Conservation (phyloP, 1,140 invertebrate species). For the Caenorhabditis briggsae region DNA sequence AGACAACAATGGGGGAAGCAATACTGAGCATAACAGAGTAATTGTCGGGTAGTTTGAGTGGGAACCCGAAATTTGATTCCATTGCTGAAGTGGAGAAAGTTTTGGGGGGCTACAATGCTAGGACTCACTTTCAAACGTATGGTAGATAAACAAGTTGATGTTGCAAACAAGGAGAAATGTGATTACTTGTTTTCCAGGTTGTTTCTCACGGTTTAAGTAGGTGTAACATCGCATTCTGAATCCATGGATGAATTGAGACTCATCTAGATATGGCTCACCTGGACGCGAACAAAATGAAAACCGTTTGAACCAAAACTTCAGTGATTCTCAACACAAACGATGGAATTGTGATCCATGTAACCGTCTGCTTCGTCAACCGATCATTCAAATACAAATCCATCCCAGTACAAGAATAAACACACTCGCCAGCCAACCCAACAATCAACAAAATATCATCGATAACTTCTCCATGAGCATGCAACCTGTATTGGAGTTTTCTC, state of each 20-base stretch:
- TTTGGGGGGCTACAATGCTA: neutral
- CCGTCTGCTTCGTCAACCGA: slow-evolving; percentile 6
- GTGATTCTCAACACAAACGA: neutral
- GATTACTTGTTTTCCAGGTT: slow-evolving; percentile 76
- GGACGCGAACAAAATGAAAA: slow-evolving; percentile 74
- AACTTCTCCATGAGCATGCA: slow-evolving; percentile 71
- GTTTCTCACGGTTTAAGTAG: neutral
- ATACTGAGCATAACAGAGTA: neutral
- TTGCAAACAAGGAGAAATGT: slow-evolving; percentile 77
- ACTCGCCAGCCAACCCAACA: slow-evolving; percentile 74
- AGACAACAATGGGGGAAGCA: slow-evolving; percentile 74
- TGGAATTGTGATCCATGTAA: neutral
- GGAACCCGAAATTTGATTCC: slow-evolving; percentile 43
- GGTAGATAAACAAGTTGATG: slow-evolving; percentile 77
- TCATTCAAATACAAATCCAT: slow-evolving; percentile 31
- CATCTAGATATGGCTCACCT: slow-evolving; percentile 11
- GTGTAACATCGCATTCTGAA: slow-evolving; percentile 6
- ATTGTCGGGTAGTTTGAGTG: neutral
- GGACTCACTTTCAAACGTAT: slow-evolving; percentile 71
- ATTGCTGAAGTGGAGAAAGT: neutral
- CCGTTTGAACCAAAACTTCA: slow-evolving; percentile 64
- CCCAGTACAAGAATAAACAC: slow-evolving; percentile 68
- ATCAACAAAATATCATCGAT: slow-evolving; percentile 76
- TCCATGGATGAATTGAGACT: too few species aligned
- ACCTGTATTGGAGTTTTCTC: slow-evolving; percentile 67